phyloP scores from a whole-genome alignment of 2,888 invertebrate genomes.

The Monoplex corrugatus region DNA sequence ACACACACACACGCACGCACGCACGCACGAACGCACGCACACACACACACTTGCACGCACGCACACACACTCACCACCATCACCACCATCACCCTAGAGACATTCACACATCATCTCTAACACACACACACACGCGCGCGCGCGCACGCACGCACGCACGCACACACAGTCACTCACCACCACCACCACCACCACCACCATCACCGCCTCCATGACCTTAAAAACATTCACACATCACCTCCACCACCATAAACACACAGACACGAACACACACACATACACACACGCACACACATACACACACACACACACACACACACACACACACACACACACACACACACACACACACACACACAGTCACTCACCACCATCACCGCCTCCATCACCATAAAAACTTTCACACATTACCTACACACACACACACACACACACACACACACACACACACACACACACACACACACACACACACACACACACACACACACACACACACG shows the following conservation, averaged over 20 bases:
- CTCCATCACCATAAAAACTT: neutral
- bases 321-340: slow-evolving; percentile 13
- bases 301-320: neutral
- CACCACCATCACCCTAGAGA: neutral
- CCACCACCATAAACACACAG: too few relatives aligned
- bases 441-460: neutral
- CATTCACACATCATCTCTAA: too few relatives aligned
- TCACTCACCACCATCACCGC: neutral
- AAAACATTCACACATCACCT: too few relatives aligned
- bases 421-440: neutral
- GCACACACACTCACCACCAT: too few relatives aligned
- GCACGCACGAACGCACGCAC: neutral
- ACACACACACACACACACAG: slow-evolving; percentile 4
- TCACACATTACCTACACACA: neutral
- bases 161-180: too few relatives aligned
- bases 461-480: neutral
- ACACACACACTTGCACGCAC: too few relatives aligned
- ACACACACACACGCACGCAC: neutral
- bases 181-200: too few relatives aligned
- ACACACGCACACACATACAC: too few relatives aligned
- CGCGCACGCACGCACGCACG: too few relatives aligned
- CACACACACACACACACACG: neutral
- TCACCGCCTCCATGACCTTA: too few relatives aligned
- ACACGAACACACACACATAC: too few relatives aligned
- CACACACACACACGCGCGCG: too few relatives aligned